phyloP scores from a whole-genome alignment of 2,888 invertebrate species.

The Baccha elongata region DNA sequence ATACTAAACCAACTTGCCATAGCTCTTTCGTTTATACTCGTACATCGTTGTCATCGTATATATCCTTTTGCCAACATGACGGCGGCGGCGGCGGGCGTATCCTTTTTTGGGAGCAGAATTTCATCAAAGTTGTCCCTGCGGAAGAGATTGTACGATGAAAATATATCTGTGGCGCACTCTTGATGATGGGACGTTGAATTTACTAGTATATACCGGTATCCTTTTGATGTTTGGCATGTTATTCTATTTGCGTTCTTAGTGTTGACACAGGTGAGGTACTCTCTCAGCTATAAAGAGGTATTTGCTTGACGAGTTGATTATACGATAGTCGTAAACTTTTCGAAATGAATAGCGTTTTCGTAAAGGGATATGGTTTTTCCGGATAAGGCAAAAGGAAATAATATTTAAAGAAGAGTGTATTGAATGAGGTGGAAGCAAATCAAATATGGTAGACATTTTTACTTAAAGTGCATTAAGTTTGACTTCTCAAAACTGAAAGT shows the following conservation, averaged over 20 bases:
- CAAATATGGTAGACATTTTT: no score
- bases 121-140: conserved; percentile 35
- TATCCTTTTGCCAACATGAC: not conserved
- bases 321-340: conserved; percentile 37
- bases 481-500: no score
- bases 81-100: no score
- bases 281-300: conserved; percentile 34
- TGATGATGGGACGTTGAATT: conserved; percentile 32
- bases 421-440: no score
- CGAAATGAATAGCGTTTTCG: conserved; percentile 32
- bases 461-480: no score
- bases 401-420: no score
- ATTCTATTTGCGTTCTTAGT: conserved; percentile 46
- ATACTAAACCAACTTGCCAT: conserved; percentile 32
- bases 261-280: conserved; percentile 59
- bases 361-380: no score
- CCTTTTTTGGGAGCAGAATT: conserved; percentile 26
- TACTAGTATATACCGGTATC: conserved; percentile 39
- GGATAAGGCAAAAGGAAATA: no score
- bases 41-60: not conserved
- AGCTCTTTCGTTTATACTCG: not conserved
- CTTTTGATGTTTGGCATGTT: conserved; percentile 43
- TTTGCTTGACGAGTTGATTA: conserved; percentile 41
- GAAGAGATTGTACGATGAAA: conserved; percentile 32
- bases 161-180: conserved; percentile 24